Conservation (phyloP, 2,797 vertebrate species). For the Anguilla megastoma region DNA sequence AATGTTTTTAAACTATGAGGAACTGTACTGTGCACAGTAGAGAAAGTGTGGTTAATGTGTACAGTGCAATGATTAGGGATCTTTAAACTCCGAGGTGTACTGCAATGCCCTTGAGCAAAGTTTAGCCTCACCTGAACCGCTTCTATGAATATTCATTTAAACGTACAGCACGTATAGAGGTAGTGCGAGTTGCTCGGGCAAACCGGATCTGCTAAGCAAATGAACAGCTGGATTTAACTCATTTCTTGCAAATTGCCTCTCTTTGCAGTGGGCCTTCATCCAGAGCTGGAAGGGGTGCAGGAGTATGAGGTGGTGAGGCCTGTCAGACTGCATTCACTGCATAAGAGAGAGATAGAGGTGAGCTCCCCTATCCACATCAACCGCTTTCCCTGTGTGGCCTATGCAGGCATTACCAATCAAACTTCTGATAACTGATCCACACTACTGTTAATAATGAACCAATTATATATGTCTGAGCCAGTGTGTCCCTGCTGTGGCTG, state of each 20-base stretch:
- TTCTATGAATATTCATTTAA: not conserved
- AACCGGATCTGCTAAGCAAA: not conserved
- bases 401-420: not conserved
- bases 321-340: conserved; percentile 64
- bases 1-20: not conserved
- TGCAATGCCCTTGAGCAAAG: not conserved
- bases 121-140: not conserved
- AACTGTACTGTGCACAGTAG: not conserved
- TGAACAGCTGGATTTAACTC: not conserved
- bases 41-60: not conserved
- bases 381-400: not conserved
- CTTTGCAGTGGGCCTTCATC: conserved; percentile 58
- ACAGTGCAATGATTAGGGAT: not conserved
- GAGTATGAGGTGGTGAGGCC: conserved; percentile 71
- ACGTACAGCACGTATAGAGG: not conserved
- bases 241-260: not conserved
- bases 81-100: not conserved
- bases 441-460: not conserved
- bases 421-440: not conserved
- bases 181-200: not conserved
- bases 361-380: not conserved
- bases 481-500: no score
- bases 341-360: conserved; percentile 69
- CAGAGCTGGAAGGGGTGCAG: conserved; percentile 47
- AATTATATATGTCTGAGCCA: not conserved